Base-by-base conservation (phyloP, 2,797 vertebrate genomes). In the Natrix natrix region DNA sequence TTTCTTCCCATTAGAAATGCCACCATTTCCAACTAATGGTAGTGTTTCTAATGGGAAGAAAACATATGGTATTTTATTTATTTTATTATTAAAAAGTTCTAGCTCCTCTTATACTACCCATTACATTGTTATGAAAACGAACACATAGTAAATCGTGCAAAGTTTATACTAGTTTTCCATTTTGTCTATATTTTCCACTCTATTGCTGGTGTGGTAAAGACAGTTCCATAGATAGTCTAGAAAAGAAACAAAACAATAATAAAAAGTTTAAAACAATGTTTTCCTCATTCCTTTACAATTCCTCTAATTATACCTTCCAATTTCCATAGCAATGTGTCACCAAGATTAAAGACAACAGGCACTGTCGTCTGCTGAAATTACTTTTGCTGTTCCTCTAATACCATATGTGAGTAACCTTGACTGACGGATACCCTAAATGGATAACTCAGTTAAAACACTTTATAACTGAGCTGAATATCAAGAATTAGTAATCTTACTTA, bases 401-500 rank as follows among this genome's bases (percentile, higher is more conserved):
- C 89, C 91, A 86, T 95, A 91, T 89, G 78, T 92, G 59, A 88
- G 96, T 93, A 96, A 87, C 94, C 94, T 97, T 96, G 88, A 94
- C 91, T 94, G 93, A 95, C 96, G 66, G 94, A 90, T 96, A 94
- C 95, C 92, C 87, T 59, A 88, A 92, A 93, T 90, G 91, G 86
- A 94, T 93, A 94, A 89, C 89, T 95, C 93, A 32, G 92, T 94
- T 92, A 92, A 95, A 59, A 87, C 89, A 28, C 92, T 88, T 94
- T 92, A 93, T 94, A 90, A 93, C 22, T 95, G 43, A 88, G 69
- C 89, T 83, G 52, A 60, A 92, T 90, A 90, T 88, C 95, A 94
- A 90, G 91, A 96, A 59, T 92, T 86, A 88, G 86, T 96, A 93
- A 97, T 95, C 87, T 92, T 93, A 94, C 91, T 95, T 94, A 95